Base-by-base conservation (phyloP, 2,797 vertebrate genomes). In the Rhincodon typus region DNA sequence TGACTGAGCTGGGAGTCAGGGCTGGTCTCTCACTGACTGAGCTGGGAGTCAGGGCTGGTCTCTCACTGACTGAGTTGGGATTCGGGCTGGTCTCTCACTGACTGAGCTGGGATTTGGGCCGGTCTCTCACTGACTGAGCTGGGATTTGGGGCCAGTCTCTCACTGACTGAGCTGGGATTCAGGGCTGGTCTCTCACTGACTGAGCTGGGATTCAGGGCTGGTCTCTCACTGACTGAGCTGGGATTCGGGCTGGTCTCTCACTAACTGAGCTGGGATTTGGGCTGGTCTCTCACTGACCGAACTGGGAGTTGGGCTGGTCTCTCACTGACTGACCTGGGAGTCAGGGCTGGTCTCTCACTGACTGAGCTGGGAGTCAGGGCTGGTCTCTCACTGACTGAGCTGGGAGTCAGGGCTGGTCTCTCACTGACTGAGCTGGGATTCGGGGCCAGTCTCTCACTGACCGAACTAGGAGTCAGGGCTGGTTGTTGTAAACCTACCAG, bases 401-500 rank as follows among this genome's bases (percentile, higher is more conserved):
- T 77, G 72, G 72, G 72, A 77, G 12, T 77, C 74, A n/a, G 34
- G 74, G 74, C 74, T 77, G 74, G 74, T 15, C 74, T 3, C 74
- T 77, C 74, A 77, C 10, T 77, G 10, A 77, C 74, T 77, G 74
- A 77, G 74, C 74, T 77, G 34, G 72, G 74, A 77, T n/a, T 77
- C 74, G n/a, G 74, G 74, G 74, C 34, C 17, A 13, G 34, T n/a
- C 74, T 2, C 34, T 77, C 74, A 77, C 74, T 77, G 27, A 77
- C 74, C n/a, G 74, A 77, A 19, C 34, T 77, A 34, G 74, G 74
- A 77, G 27, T 77, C 74, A 77, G 74, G 34, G 74, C 74, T 77
- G 74, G 74, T 15, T 27, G 21, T 3, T 23, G 1, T 77, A 30
- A 96, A 96, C 99, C 99, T 98, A 99, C 99, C 99, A 99, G 97